Conservation (phyloP, 2,113 vertebrate genomes). For the Pyrgilauda ruficollis region DNA sequence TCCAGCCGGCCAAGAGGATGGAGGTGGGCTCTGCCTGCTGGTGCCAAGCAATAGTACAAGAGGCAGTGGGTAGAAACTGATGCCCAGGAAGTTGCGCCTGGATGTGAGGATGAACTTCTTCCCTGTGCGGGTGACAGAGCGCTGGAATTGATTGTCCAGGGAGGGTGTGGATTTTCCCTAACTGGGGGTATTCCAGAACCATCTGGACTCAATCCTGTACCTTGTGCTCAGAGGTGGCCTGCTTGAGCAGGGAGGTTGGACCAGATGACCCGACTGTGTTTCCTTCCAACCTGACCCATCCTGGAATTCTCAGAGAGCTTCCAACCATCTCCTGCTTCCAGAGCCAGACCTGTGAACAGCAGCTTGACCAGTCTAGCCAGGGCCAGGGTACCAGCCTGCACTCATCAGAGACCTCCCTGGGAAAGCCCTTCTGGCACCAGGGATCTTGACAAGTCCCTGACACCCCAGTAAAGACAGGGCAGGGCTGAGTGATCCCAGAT, state of each 20-base stretch:
- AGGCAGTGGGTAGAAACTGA: background rate
- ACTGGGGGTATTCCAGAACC: background rate
- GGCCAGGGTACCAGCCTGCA: background rate
- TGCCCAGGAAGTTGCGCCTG: background rate
- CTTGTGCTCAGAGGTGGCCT: background rate
- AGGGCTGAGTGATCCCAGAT: background rate
- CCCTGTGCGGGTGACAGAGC: background rate
- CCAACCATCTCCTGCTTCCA: background rate
- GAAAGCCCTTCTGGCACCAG: accelerated
- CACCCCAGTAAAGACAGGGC: background rate
- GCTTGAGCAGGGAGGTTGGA: background rate
- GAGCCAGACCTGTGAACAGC: background rate
- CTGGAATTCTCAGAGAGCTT: background rate
- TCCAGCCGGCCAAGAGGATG: background rate
- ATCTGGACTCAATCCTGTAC: background rate
- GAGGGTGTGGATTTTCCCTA: background rate
- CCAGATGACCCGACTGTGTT: background rate
- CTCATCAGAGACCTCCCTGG: background rate
- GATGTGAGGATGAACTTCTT: background rate
- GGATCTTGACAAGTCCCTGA: accelerated
- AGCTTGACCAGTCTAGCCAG: background rate
- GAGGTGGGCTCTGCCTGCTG: background rate
- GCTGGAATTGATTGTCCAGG: background rate
- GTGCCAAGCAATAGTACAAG: background rate
- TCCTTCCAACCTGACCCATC: background rate